Percentiles rank a stretch among this genome's conserved stretches.
Conservation (phyloP, 2,797 vertebrate genomes). For the Manis crassicaudata region DNA sequence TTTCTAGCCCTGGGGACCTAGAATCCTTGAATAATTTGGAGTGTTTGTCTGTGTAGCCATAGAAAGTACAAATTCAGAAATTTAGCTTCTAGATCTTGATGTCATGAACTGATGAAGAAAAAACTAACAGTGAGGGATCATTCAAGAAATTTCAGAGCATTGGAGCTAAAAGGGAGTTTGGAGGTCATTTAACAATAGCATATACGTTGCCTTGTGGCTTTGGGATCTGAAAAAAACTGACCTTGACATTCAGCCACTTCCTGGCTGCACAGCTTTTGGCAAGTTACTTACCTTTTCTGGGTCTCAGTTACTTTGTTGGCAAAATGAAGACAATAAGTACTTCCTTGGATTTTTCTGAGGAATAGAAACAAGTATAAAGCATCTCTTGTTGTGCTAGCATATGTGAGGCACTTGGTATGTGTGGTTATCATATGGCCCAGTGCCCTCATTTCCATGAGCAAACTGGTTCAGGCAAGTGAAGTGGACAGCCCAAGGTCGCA, state of each 20-base stretch:
- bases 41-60: not conserved
- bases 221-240: not conserved
- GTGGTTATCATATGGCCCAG: not conserved
- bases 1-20: not conserved
- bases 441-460: not conserved
- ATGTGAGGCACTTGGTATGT: not conserved
- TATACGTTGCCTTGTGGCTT: not conserved
- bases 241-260: not conserved
- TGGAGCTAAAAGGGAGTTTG: conserved; percentile 2
- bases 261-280: not conserved
- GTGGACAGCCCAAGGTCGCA: not conserved
- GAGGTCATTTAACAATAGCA: not conserved
- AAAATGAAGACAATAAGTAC: not conserved
- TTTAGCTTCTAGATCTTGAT: conserved; percentile 15
- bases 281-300: not conserved
- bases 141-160: conserved; percentile 51
- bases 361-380: not conserved
- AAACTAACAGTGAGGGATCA: not conserved
- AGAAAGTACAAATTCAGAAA: not conserved
- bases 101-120: not conserved
- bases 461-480: not conserved
- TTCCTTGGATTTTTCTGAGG: not conserved
- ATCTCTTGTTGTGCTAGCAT: not conserved
- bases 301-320: not conserved
- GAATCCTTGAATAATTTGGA: conserved; percentile 29